phyloP scores from a whole-genome alignment of 2,888 invertebrate genomes.

The Latrodectus hesperus region DNA sequence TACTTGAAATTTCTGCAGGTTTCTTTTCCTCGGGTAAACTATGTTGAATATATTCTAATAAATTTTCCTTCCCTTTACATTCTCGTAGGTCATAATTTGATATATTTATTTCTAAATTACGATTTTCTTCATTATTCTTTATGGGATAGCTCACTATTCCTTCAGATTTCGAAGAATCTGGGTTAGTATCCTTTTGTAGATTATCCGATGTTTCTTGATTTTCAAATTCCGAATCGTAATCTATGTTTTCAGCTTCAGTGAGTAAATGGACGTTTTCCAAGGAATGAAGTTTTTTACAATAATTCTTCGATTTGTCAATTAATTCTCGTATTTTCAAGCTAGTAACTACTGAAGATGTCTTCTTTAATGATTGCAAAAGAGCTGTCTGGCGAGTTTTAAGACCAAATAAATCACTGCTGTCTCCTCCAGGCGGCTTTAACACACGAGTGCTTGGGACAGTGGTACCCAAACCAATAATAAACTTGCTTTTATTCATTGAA shows the following conservation, averaged over 20 bases:
- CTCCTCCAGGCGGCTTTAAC: conserved; percentile 36
- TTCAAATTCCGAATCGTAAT: too few relatives aligned
- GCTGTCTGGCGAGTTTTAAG: conserved; percentile 24
- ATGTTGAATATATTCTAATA: too few relatives aligned
- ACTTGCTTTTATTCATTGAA: conserved; percentile 4
- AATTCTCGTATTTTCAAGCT: background rate
- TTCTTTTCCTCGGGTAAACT: too few relatives aligned
- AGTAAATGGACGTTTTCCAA: background rate
- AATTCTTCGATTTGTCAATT: background rate
- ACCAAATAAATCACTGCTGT: conserved; percentile 29
- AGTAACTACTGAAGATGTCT: background rate
- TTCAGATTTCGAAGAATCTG: too few relatives aligned
- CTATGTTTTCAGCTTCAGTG: background rate
- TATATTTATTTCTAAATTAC: too few relatives aligned
- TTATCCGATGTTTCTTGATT: too few relatives aligned
- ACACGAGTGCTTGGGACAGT: conserved; percentile 23
- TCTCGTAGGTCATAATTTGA: too few relatives aligned
- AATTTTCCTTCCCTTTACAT: too few relatives aligned
- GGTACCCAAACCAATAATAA: conserved; percentile 22
- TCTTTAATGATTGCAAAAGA: background rate
- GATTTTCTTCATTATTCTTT: too few relatives aligned
- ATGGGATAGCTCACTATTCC: background rate
- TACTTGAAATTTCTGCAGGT: too few relatives aligned
- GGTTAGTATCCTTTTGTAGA: background rate
- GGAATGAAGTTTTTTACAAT: background rate